Evolutionary conservation across 2,113 vertebrate species (phyloP), one percentile per base, ranked within the genome.

Genomic region (Fregetta grallaria): DNA sequence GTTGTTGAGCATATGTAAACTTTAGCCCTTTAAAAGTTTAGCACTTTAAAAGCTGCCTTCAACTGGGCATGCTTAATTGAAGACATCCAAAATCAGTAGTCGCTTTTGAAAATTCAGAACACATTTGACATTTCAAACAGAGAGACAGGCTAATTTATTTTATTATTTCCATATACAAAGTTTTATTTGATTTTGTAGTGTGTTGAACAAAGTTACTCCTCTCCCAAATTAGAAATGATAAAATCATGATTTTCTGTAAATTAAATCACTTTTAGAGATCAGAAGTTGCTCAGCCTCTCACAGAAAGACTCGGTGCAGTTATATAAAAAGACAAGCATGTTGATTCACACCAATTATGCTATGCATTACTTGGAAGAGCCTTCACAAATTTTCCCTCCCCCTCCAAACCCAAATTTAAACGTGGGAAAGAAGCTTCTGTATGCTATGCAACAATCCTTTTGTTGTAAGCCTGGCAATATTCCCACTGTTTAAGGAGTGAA

Each of bases 271-370:
- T 95, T 50, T 30, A 88, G 56, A 90, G 70, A 95, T 88, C 86
- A 92, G 59, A 95, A 94, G 81, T 91, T 91, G 55, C 47, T 91
- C 73, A 88, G 71, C 25, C 29, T 79, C 44, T 96, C 86, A 58
- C 62, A 94, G 65, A 74, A 94, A 88, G 70, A 32, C 52, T 82
- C 75, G 56, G 26, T 68, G n/a, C 45, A 67, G 65, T 96, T 96
- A 87, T 55, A 32, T 93, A 96, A 93, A 72, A 30, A 7, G 59
- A 71, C 53, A 93, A 91, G 66, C 34, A 53, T 59, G 71, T 95
- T 96, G 94, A 96, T 96, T 97, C 95, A 94, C 94, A 87, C 55
- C 73, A 93, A 83, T 96, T 97, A 95, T 79, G 34, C 38, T 87
- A 53, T 74, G 83, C 71, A 86, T 88, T 97, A 79, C 70, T 92